Base-by-base conservation (phyloP, 2,113 vertebrate species). In the Varanus komodoensis region DNA sequence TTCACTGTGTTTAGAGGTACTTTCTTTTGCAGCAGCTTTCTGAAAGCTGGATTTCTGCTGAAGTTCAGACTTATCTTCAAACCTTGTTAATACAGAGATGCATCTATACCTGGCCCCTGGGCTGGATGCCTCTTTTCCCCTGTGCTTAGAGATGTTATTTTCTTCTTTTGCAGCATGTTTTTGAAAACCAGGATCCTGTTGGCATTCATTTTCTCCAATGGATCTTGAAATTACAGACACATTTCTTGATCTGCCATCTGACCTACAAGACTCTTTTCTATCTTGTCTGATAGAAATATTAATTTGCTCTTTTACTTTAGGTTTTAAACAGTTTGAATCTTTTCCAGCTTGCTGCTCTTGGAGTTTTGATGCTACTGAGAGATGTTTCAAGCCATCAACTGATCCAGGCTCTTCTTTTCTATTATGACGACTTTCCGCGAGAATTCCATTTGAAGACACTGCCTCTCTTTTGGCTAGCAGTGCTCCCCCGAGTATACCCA, bases 401-500 rank as follows among this genome's bases (percentile, higher is more conserved):
- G 3, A 14, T 27, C 71, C 71, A 69, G 38, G 82, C 54, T 67
- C 44, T 48, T 74, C 64, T 86, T 88, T 23, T 64, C 25, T 25
- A 34, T 0, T 5, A 68, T 27, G 68, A 4, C 9, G 48, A 8
- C 23, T 83, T 1, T 34, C 32, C 86, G 86, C 61, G 27, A 1
- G 64, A 64, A 50, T 91, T 89, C 57, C 34, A 88, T 89, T 29
- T 69, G 17, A 54, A 50, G n/a, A 0, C 32, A 52, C 44, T 23
- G 14, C 61, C 61, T 95, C 92, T 74, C 7, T 86, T 15, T 79
- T 83, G 54, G 69, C 82, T 34, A 94, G 75, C 52, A 81, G 17
- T 0, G 93, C 91, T 68, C 87, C 93, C 67, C 95, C 94, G 32
- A 96, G 61, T 64, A 92, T 91, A 32, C 94, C 90, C 8, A 90